These are phyloP conservation scores for Molorchus minor DNA, from an alignment of 2,888 invertebrate genomes.

Conservation along the genomic window DNA sequence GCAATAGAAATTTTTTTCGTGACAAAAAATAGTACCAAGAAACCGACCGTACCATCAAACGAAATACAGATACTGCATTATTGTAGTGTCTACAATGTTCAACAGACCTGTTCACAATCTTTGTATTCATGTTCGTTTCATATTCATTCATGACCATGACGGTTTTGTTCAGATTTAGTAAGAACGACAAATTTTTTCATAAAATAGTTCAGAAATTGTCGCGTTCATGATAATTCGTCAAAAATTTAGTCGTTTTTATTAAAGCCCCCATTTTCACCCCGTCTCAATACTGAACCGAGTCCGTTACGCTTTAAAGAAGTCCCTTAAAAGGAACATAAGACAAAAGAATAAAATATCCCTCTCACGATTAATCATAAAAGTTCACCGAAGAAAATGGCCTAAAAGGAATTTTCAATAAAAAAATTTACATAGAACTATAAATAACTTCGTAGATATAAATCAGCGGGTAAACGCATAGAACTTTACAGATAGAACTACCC, in stretches of 20 bases:
- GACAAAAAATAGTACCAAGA: too few relatives aligned
- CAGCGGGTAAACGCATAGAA: background rate
- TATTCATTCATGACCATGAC: too few relatives aligned
- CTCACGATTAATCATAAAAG: slow-evolving; percentile 5
- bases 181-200: too few relatives aligned
- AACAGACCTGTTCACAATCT: too few relatives aligned
- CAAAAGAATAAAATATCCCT: slow-evolving; percentile 1
- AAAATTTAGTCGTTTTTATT: background rate
- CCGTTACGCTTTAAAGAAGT: background rate
- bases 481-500: background rate
- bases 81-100: too few relatives aligned
- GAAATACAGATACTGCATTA: too few relatives aligned
- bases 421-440: slow-evolving; percentile 14
- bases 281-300: background rate
- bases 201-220: too few relatives aligned
- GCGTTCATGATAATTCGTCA: too few relatives aligned
- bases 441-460: slow-evolving; percentile 15
- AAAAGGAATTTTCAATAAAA: slow-evolving; percentile 13
- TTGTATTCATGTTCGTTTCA: too few relatives aligned
- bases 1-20: too few relatives aligned
- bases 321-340: background rate
- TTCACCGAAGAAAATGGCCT: background rate
- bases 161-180: too few relatives aligned
- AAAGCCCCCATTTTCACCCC: background rate
- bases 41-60: too few relatives aligned